These are phyloP conservation scores for Excalfactoria chinensis DNA, from an alignment of 2,113 vertebrate genomes.

Conservation along the genomic window DNA sequence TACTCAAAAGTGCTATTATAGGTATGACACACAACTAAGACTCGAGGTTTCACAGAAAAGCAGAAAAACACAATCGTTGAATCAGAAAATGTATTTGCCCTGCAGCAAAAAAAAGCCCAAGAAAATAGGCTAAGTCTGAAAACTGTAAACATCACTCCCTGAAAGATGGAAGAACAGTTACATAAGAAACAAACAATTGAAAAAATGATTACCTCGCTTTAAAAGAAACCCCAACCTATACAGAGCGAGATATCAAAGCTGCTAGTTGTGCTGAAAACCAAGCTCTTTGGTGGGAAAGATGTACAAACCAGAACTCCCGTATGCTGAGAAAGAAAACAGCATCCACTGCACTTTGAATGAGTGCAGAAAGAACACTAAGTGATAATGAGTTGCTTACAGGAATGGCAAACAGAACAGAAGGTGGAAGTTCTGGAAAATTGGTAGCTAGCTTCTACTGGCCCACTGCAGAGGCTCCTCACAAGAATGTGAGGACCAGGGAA, in stretches of 20 bases:
- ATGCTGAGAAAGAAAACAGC: background rate
- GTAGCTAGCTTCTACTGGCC: background rate
- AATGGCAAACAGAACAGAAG: background rate
- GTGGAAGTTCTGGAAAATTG: background rate
- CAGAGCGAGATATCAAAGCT: background rate
- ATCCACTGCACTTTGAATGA: background rate
- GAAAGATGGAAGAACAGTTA: background rate
- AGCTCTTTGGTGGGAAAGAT: background rate
- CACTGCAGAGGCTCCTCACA: background rate
- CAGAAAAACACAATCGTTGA: background rate
- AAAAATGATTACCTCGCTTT: background rate
- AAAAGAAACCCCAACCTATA: background rate
- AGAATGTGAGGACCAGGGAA: background rate
- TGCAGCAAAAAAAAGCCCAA: background rate
- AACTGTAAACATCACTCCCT: background rate
- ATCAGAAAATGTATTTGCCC: background rate
- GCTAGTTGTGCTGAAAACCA: background rate
- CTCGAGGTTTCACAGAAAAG: background rate
- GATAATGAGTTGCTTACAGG: background rate
- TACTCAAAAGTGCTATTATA: background rate
- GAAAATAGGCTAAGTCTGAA: background rate
- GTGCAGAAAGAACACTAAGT: background rate
- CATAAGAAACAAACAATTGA: background rate
- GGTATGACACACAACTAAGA: accelerated
- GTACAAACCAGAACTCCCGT: background rate